Evolutionary conservation across 2,888 invertebrate species (phyloP), one percentile per base, ranked within the genome.

Genomic region (Eupithecia inturbata): DNA sequence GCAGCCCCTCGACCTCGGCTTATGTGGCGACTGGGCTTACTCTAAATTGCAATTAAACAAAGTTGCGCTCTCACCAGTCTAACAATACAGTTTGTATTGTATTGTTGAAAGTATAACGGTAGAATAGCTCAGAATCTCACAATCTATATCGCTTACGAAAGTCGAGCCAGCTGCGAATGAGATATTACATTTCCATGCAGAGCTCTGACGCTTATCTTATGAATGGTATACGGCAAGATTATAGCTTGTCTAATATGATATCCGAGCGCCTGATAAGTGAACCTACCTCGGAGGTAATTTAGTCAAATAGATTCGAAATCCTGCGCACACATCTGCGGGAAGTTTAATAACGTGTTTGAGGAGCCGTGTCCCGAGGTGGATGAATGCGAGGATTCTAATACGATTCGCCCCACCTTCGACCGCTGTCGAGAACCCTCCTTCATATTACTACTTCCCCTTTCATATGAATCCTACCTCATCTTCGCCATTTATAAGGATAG

Each of bases 321-420:
- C 86, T 85, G 86, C 81, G 84, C 85, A 88, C 88, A 82, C 87
- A 84, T 85, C 87, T 88, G 87, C 49, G 85, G 77, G 82, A 84
- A 89, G 89, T 90, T 91, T 91, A 92, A 92, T 92, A 92, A 89
- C 88, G 86, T 85, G 83, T 89, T 89, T 91, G 89, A 90, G 91
- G 90, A 91, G 91, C 91, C 89, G 87, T 88, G 89, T 89, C 89
- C 85, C 73, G 87, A 88, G 87, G 86, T 82, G 86, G 87, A 87
- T 91, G 88, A 89, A 91, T 90, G 85, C 83, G 87, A 83, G 85
- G 85, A 70, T 83, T 86, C 85, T 91, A 91, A 92, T 92, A 91
- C 83, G 87, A 82, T 82, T 82, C 81, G 86, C 71, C 72, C 71
- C 72, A 76, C 87, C 89, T 84, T 85, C 89, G 89, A 88, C 92